These are phyloP conservation scores for Stenichneumon culpator DNA, from an alignment of 2,888 invertebrate species.

Conservation along the genomic window DNA sequence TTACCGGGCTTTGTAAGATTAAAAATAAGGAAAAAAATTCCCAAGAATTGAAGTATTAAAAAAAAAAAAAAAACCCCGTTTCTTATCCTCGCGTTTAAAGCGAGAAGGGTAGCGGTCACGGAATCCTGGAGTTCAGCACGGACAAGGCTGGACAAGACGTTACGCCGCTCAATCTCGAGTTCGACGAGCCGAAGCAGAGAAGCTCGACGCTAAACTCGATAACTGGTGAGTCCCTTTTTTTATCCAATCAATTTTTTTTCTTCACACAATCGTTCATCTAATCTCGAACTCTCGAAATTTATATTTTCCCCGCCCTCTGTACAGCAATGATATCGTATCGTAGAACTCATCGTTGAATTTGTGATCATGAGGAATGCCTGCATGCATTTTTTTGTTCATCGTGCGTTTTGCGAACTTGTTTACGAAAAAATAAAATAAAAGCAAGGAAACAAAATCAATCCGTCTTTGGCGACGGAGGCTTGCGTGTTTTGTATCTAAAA, in stretches of 20 bases:
- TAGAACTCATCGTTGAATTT: slow-evolving; percentile 56
- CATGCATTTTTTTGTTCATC: slow-evolving; percentile 73
- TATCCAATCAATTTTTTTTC: slow-evolving; percentile 33
- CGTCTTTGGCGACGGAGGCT: slow-evolving; percentile 18
- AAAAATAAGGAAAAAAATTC: slow-evolving; percentile 4
- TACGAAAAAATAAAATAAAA: not conserved
- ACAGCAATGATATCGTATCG: slow-evolving; percentile 26
- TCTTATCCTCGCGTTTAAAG: slow-evolving; percentile 71
- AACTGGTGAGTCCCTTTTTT: slow-evolving; percentile 87
- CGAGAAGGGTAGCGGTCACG: slow-evolving; percentile 87
- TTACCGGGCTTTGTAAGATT: slow-evolving; percentile 23
- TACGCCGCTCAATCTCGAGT: slow-evolving; percentile 94
- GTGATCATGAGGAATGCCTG: slow-evolving; percentile 78
- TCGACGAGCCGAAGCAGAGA: slow-evolving; percentile 89
- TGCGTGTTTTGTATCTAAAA: slow-evolving; percentile 38
- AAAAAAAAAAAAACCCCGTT: slow-evolving; percentile 5
- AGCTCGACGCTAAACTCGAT: slow-evolving; percentile 92
- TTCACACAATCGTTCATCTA: not conserved
- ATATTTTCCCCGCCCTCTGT: not conserved
- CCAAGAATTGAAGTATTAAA: slow-evolving; percentile 13
- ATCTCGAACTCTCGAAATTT: slow-evolving; percentile 21
- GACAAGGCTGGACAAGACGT: slow-evolving; percentile 95
- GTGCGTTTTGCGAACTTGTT: slow-evolving; percentile 31
- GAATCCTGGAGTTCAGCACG: slow-evolving; percentile 93
- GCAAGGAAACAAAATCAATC: not conserved